Evolutionary conservation across 1,140 invertebrate species (phyloP), one percentile per base, ranked within the genome.

Genomic region (Drosophila bifasciata): DNA sequence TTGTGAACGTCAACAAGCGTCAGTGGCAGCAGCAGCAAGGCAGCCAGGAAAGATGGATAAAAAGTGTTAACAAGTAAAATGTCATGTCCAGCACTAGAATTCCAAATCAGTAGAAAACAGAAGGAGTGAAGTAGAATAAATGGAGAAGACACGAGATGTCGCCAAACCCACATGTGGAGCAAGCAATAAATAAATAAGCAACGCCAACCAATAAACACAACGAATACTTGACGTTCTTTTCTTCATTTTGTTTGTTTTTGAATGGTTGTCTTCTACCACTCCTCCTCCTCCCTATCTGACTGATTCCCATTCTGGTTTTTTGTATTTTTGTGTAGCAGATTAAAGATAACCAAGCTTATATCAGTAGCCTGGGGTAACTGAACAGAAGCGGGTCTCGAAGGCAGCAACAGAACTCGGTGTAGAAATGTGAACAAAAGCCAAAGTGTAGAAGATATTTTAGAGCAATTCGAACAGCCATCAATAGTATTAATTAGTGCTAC

Each of bases 181-280:
- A 77, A 75, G 79, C 78, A 79, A 86, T 86, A 86, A 86, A 84
- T 89, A 84, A 86, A 86, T 84, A 86, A 81, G 67, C 79, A 76
- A 74, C 21, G 62, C 48, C 81, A 51, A 51, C 46, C 57, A 74
- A 36, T 7, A 61, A 36, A 25, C 67, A 59, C 61, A 66, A 44
- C 57, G 50, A 62, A 79, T 64, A 56, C 51, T 15, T 17, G 49
- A 76, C 45, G 53, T 57, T 52, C 45, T 60, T 60, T 61, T 71
- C 67, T 51, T 59, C 45, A 16, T 71, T 71, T 61, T 73, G 40
- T 85, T 76, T 85, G 67, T 55, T 56, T 60, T 56, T 60, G 50
- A 19, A 36, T 40, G 11, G 9, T 36, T n/a, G n/a, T n/a, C n/a
- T n/a, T n/a, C n/a, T n/a, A n/a, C 8, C 0, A 8, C 8, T 32